Conservation (phyloP, 2,888 invertebrate genomes). For the Coelopa pilipes region DNA sequence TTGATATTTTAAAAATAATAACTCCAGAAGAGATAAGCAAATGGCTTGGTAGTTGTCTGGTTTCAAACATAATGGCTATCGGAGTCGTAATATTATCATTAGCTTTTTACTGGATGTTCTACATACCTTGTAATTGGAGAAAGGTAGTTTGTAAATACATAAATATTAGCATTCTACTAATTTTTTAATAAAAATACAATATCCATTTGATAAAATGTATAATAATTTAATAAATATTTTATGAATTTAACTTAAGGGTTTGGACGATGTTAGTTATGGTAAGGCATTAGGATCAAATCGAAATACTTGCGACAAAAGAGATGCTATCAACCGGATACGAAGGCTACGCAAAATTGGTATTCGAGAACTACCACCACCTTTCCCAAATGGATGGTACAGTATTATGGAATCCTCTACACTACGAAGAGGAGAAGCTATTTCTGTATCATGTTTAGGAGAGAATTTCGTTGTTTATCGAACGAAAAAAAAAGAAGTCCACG, state of each 20-base stretch:
- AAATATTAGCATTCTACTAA: no score
- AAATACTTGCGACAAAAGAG: conserved; percentile 46
- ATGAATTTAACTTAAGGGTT: conserved; percentile 43
- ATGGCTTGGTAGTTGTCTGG: conserved; percentile 6
- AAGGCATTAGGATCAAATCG: conserved; percentile 39
- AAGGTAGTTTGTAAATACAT: no score
- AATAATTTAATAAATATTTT: no score
- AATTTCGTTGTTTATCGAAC: conserved; percentile 79
- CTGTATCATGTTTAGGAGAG: conserved; percentile 76
- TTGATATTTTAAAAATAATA: conserved; percentile 20
- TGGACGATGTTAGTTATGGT: conserved; percentile 51
- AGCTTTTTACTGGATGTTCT: conserved; percentile 53
- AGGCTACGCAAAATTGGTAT: conserved; percentile 72
- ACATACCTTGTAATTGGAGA: conserved; percentile 53
- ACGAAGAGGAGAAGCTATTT: conserved; percentile 69
- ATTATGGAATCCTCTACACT: conserved; percentile 77
- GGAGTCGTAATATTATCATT: background rate
- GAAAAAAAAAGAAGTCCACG: conserved; percentile 72
- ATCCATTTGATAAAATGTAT: background rate
- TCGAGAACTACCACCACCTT: conserved; percentile 78
- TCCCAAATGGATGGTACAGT: conserved; percentile 91
- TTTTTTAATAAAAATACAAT: no score
- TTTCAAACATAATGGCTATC: background rate
- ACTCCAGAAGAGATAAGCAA: conserved; percentile 6
- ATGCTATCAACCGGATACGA: conserved; percentile 68